Evolutionary conservation across 2,113 vertebrate species (phyloP), one percentile per base, ranked within the genome.

Genomic region (Paradisaea rubra): DNA sequence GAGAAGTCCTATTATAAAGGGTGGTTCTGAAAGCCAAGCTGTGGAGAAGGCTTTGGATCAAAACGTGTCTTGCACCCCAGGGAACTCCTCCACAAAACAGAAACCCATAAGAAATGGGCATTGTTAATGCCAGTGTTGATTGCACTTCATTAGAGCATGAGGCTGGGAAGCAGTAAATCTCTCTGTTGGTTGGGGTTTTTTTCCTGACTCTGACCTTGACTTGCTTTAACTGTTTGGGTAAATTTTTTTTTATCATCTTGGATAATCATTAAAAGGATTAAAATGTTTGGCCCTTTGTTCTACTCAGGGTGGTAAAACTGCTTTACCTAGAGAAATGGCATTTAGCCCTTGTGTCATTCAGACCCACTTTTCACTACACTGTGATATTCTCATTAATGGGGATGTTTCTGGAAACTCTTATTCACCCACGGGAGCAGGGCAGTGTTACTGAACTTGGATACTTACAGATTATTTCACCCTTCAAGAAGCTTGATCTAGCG

Each of bases 61-160:
- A 88, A 83, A 83, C 28, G 15, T 57, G 61, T 71, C 49, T 78
- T 84, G n/a, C 22, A 84, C 91, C 14, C 47, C 64, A 64, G 96
- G 88, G 86, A 90, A 28, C 41, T 47, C 71, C 44, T 92, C 72
- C 72, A 53, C 76, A 71, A 88, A 77, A 74, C 64, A 88, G 24
- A 86, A 86, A 66, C 15, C 39, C 39, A 0, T 73, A 71, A 82
- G 80, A 88, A 88, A 81, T 60, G 76, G 64, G 41, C 53, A 83
- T 68, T 90, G 69, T 92, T 92, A 90, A 71, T 88, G 41, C 12
- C 81, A 27, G 91, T 84, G 93, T 94, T 96, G 89, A 91, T 85
- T 89, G 73, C 76, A 64, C 81, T 95, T 91, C 80, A 85, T 97
- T 96, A 95, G 86, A 85, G 47, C 59, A 61, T 72, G 71, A 78